A percentile compares a stretch with the other conserved stretches of the same genome.
phyloP scores from a whole-genome alignment of 2,797 vertebrate species.

The Delichon dasypus region DNA sequence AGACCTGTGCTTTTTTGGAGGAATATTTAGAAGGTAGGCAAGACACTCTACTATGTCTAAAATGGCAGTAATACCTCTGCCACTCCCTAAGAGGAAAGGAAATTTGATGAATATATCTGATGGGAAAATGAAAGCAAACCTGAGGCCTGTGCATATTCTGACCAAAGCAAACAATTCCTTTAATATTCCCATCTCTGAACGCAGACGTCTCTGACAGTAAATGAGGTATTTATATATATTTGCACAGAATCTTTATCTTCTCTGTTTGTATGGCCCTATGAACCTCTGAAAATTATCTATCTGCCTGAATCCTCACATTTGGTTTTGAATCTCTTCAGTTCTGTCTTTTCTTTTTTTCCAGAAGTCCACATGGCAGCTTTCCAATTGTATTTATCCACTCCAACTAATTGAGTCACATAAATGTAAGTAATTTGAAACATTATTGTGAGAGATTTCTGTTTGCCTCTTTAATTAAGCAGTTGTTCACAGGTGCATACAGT shows the following conservation, averaged over 20 bases:
- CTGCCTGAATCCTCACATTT: slow-evolving; percentile 53
- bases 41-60: background rate
- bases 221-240: slow-evolving; percentile 57
- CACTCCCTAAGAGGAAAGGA: background rate
- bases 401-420: slow-evolving; percentile 79
- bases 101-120: background rate
- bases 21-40: background rate
- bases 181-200: slow-evolving; percentile 56
- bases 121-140: slow-evolving; percentile 11
- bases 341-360: slow-evolving; percentile 64
- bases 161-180: slow-evolving; percentile 38
- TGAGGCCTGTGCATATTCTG: background rate
- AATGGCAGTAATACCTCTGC: background rate
- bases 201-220: slow-evolving; percentile 47
- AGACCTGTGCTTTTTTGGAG: background rate
- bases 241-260: slow-evolving; percentile 52
- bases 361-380: slow-evolving; percentile 73
- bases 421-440: slow-evolving; percentile 77
- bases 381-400: slow-evolving; percentile 80
- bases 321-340: slow-evolving; percentile 64
- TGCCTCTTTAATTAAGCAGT: slow-evolving; percentile 83
- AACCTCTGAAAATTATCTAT: slow-evolving; percentile 62
- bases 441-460: slow-evolving; percentile 80
- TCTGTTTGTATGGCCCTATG: slow-evolving; percentile 65
- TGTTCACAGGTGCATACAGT: slow-evolving; percentile 83